Base-by-base conservation (phyloP, 1,140 invertebrate genomes). In the Heliconius himera region DNA sequence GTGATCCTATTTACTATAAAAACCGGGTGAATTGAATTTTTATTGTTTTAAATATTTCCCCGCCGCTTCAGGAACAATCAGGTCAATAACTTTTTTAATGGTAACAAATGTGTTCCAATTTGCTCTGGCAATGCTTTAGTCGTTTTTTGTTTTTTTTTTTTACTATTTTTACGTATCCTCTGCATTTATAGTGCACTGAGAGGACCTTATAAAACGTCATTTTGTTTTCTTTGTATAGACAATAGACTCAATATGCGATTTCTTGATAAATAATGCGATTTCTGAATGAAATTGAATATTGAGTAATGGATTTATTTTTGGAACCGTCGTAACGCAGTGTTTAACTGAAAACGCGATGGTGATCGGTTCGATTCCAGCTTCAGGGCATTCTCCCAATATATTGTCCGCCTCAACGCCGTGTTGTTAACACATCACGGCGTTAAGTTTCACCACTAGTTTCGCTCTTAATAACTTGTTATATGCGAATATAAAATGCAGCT, bases 1-100 rank as follows among this genome's bases (percentile, higher is more conserved):
- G 36, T 36, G 76, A 77, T 79, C 72, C 71, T 75, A 72, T 81
- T 77, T 66, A 73, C 76, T 80, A 49, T 75, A 70, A 82, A 71
- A 70, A 70, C 46, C 36, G 3, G 36, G 46, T 36, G 13, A 29
- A n/a, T 71, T 74, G 18, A 41, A 60, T 66, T 66, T 66, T 41
- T 74, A 41, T 60, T 56, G 74, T 70, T 66, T 73, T 38, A 20
- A 72, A 36, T 41, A 72, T 38, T 38, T 72, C 5, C 41, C 60
- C 70, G 5, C 33, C 33, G n/a, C 36, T 72, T 41, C 36, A 38
- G 29, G 8, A 41, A 41, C 18, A 72, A 33, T 20, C 33, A 8
- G 36, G 16, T 72, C 36, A 72, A 72, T 38, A 38, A 72, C 6
- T 72, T 72, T 36, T n/a, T 29, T 41, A 72, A 72, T 72, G 33